Evolutionary conservation across 2,888 invertebrate genomes (phyloP).

Genomic region (Brachynemurus nebulosus): DNA sequence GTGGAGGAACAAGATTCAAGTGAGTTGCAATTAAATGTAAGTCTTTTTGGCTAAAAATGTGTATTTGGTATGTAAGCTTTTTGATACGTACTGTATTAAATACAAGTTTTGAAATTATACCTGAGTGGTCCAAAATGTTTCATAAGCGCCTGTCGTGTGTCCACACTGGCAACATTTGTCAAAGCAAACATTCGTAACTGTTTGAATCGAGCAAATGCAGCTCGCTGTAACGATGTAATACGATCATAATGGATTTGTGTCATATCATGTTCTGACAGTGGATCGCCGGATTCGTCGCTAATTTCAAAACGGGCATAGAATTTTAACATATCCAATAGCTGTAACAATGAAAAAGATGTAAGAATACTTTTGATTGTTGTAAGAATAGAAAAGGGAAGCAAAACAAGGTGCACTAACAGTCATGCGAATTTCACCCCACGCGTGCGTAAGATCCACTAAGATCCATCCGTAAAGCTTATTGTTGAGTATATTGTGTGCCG

Average conservation of each 20-base stretch:
- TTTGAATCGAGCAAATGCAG: constrained; percentile 83
- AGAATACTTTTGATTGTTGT: too few relatives aligned
- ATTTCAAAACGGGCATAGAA: constrained; percentile 97
- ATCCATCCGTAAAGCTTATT: too few relatives aligned
- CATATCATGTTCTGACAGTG: constrained; percentile 87
- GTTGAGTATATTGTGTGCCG: too few relatives aligned
- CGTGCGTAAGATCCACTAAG: too few relatives aligned
- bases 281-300: constrained; percentile 90
- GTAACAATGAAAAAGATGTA: constrained; percentile 28
- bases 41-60: constrained; percentile 51
- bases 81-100: too few relatives aligned
- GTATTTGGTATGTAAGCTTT: too few relatives aligned
- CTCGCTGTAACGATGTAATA: constrained; percentile 83
- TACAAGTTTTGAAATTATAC: constrained; percentile 30
- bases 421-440: too few relatives aligned
- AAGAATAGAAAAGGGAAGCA: too few relatives aligned
- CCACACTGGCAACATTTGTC: constrained; percentile 90
- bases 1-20: constrained; percentile 69
- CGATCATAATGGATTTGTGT: constrained; percentile 84
- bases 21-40: constrained; percentile 76
- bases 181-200: constrained; percentile 76
- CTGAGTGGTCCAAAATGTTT: constrained; percentile 72
- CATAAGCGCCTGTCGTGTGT: constrained; percentile 66
- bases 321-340: constrained; percentile 88
- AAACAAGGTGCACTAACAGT: too few relatives aligned